Evolutionary conservation across 1,140 invertebrate genomes (phyloP).

Genomic region (Anagrus nilaparvatae): DNA sequence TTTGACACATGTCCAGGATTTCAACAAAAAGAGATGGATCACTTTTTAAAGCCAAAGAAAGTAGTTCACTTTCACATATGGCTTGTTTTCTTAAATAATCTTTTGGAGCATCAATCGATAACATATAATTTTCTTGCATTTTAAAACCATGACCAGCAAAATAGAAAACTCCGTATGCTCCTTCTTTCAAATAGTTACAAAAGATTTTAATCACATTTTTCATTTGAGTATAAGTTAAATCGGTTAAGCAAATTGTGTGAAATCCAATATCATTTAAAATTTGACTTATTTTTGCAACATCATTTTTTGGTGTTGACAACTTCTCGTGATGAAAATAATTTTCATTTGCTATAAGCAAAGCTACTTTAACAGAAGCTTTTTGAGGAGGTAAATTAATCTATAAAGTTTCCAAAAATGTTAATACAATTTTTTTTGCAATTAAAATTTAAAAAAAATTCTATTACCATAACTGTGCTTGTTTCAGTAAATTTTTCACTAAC

Average conservation of each 20-base stretch:
- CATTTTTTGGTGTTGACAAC: conserved; percentile 29
- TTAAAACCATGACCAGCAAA: conserved; percentile 39
- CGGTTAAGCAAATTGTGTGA: conserved; percentile 29
- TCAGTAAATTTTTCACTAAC: conserved; percentile 24
- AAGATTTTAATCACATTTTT: conserved; percentile 30
- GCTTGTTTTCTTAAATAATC: conserved; percentile 28
- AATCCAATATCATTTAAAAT: conserved; percentile 33
- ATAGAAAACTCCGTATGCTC: conserved; percentile 35
- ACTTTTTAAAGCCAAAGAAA: conserved; percentile 24
- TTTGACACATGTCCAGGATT: conserved; percentile 36
- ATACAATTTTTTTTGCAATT: conserved; percentile 4
- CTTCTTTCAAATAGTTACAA: conserved; percentile 23
- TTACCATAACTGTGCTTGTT: conserved; percentile 24
- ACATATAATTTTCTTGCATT: conserved; percentile 35
- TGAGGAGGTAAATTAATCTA: conserved; percentile 24
- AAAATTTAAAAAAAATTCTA: conserved; percentile 1
- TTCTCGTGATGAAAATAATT: conserved; percentile 25
- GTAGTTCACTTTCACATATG: conserved; percentile 33
- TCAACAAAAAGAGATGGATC: conserved; percentile 32
- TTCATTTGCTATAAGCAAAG: conserved; percentile 34
- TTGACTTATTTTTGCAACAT: conserved; percentile 27
- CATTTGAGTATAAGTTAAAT: conserved; percentile 30
- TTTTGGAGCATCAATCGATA: conserved; percentile 31
- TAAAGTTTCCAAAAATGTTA: conserved; percentile 5
- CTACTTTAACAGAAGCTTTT: conserved; percentile 32